Evolutionary conservation across 2,797 vertebrate species (phyloP).

Genomic region (Hafferia zeledoni): DNA sequence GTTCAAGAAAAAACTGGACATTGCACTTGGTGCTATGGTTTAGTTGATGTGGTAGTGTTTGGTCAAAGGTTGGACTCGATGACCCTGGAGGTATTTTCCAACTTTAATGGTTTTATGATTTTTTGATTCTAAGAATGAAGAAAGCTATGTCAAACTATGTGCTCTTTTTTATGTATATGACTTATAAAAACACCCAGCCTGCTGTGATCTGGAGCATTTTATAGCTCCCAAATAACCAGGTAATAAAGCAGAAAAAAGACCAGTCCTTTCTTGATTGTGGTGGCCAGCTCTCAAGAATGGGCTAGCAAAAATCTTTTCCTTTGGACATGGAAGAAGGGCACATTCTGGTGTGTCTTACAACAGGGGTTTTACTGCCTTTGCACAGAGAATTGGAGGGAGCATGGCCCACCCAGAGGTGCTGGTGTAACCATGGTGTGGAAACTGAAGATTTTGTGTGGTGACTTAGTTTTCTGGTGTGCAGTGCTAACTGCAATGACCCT

Average conservation of each 20-base stretch:
- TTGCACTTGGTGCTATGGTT: background rate
- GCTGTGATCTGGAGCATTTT: background rate
- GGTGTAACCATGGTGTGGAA: accelerated
- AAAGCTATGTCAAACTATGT: background rate
- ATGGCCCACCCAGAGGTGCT: background rate
- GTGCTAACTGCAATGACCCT: background rate
- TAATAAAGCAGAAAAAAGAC: background rate
- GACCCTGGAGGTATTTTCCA: background rate
- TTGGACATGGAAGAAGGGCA: background rate
- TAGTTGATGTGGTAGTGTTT: background rate
- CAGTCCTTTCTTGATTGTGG: background rate
- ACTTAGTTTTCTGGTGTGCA: background rate
- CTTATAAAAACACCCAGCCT: background rate
- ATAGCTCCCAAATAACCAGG: background rate
- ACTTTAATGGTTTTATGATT: background rate
- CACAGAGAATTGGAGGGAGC: background rate
- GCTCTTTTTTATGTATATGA: background rate
- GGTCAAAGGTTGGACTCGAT: accelerated
- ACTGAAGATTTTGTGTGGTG: background rate
- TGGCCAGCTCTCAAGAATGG: background rate
- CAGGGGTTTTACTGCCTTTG: background rate
- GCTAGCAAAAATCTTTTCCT: background rate
- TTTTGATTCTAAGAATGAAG: background rate
- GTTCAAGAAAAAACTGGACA: background rate
- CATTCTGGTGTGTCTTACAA: background rate